Conservation (phyloP, 2,797 vertebrate genomes). For the Macropodus opercularis region DNA sequence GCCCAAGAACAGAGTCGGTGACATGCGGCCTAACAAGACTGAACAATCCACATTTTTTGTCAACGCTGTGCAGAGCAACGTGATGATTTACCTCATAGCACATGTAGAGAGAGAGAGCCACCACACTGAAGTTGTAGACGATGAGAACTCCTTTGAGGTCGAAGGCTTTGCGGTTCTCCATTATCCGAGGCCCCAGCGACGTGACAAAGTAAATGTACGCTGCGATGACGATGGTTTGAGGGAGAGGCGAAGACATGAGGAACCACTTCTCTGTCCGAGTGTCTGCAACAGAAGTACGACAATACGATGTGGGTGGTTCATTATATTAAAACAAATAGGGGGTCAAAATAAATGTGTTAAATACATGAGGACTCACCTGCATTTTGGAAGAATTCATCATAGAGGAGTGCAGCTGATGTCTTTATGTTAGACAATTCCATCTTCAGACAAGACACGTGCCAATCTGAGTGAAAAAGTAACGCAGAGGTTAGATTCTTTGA, state of each 20-base stretch:
- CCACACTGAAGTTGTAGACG: slow-evolving; percentile 91
- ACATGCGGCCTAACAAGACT: background rate
- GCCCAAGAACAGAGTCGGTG: too few relatives aligned
- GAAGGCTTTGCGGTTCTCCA: slow-evolving; percentile 96
- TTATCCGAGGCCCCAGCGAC: slow-evolving; percentile 90
- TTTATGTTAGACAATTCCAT: slow-evolving; percentile 90
- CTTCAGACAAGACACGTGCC: slow-evolving; percentile 52
- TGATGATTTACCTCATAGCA: slow-evolving; percentile 88
- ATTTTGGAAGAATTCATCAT: slow-evolving; percentile 89
- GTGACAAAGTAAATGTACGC: slow-evolving; percentile 92
- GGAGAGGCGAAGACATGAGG: slow-evolving; percentile 93
- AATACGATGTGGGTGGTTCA: background rate
- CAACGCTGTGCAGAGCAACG: background rate
- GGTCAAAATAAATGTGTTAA: background rate
- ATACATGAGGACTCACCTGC: slow-evolving; percentile 82
- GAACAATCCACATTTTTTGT: background rate
- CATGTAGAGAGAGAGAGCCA: slow-evolving; percentile 93
- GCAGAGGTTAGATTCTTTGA: slow-evolving; percentile 9
- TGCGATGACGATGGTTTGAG: slow-evolving; percentile 87
- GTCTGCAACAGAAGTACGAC: slow-evolving; percentile 78
- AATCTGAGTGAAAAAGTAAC: background rate
- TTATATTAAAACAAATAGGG: background rate
- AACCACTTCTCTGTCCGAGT: slow-evolving; percentile 87
- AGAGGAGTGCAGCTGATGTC: slow-evolving; percentile 85
- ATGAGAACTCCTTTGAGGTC: slow-evolving; percentile 89